Conservation (phyloP, 2,888 invertebrate species). For the Limenitis camilla region DNA sequence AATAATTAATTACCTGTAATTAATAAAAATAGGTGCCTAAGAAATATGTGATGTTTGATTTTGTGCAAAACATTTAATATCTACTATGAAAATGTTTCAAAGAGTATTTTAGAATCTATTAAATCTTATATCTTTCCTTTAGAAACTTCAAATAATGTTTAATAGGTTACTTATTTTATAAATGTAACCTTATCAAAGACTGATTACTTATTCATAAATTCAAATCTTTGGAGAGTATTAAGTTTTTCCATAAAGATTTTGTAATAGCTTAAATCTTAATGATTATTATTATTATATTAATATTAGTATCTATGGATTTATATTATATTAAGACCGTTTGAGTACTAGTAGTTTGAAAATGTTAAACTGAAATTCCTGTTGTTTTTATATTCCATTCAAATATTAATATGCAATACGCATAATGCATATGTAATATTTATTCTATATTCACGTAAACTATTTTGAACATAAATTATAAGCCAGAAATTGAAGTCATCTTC, state of each 20-base stretch:
- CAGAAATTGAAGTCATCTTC: too few relatives aligned
- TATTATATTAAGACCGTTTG: too few relatives aligned
- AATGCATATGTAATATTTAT: too few relatives aligned
- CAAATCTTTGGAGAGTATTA: slow-evolving; percentile 12
- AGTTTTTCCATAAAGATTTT: slow-evolving; percentile 8
- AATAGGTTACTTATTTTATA: slow-evolving; percentile 35
- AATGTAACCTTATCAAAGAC: slow-evolving; percentile 56
- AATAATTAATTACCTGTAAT: neutral
- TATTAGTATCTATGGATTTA: too few relatives aligned
- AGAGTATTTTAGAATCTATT: slow-evolving; percentile 3
- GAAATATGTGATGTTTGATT: slow-evolving; percentile 28
- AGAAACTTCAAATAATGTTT: slow-evolving; percentile 14
- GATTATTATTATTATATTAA: too few relatives aligned
- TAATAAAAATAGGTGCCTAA: slow-evolving; percentile 19
- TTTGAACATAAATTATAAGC: too few relatives aligned
- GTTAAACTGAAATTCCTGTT: too few relatives aligned
- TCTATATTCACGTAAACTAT: too few relatives aligned
- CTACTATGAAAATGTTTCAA: neutral
- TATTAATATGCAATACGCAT: too few relatives aligned
- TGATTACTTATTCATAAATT: slow-evolving; percentile 38
- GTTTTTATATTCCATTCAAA: too few relatives aligned
- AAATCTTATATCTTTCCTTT: slow-evolving; percentile 3
- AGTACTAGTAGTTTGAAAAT: too few relatives aligned
- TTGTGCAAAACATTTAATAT: neutral
- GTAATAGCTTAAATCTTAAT: neutral